These are phyloP conservation scores for Phoxinus phoxinus DNA, from an alignment of 2,113 vertebrate genomes.

Conservation along the genomic window DNA sequence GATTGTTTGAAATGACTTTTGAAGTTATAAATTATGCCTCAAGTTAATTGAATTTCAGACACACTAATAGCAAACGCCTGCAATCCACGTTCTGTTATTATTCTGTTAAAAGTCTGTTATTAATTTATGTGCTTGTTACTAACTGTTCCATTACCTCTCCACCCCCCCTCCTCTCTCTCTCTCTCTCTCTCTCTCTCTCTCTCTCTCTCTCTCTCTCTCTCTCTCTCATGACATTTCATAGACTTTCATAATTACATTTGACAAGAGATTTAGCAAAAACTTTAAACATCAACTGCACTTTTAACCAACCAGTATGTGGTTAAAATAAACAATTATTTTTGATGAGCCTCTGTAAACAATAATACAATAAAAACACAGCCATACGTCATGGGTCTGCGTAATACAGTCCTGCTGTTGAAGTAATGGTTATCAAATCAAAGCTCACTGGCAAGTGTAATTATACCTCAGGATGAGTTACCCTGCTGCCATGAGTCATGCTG, in stretches of 20 bases:
- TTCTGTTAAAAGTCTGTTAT: slow-evolving; percentile 20
- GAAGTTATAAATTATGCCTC: slow-evolving; percentile 30
- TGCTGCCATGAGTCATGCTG: not conserved
- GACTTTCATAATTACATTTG: too few relatives aligned
- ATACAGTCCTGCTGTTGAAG: slow-evolving; percentile 38
- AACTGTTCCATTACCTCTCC: not conserved
- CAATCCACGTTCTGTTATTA: not conserved
- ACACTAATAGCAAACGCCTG: not conserved
- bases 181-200: too few relatives aligned
- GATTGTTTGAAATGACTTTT: slow-evolving; percentile 26
- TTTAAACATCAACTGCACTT: not conserved
- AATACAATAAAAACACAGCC: not conserved
- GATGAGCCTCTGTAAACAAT: not conserved
- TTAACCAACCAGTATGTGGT: not conserved
- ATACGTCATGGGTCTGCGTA: slow-evolving; percentile 29
- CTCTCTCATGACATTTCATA: too few relatives aligned
- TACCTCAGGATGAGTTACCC: slow-evolving; percentile 5
- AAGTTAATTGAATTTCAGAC: slow-evolving; percentile 47
- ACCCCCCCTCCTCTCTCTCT: not conserved
- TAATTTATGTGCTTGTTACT: slow-evolving; percentile 22
- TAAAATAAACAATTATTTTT: not conserved
- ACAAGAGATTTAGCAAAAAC: not conserved
- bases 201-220: too few relatives aligned
- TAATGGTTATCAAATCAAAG: slow-evolving; percentile 62
- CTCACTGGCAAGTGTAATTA: slow-evolving; percentile 45